Percentiles rank a stretch among this genome's conserved stretches.
phyloP scores from a whole-genome alignment of 2,113 vertebrate genomes.

The Gavia stellata region DNA sequence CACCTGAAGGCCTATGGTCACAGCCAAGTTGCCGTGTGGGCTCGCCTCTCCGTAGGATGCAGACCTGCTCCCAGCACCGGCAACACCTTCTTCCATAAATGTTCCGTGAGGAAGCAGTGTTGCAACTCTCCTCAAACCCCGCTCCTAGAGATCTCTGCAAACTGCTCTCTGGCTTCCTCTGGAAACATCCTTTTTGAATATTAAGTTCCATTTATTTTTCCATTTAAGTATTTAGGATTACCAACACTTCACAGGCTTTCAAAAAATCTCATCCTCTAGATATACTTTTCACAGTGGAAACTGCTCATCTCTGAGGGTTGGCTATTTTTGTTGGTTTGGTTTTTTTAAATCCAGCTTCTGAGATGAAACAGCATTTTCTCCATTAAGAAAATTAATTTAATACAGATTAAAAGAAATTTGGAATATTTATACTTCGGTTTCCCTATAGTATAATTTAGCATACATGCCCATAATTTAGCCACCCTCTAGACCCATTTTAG shows the following conservation, averaged over 20 bases:
- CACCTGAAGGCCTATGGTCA: not conserved
- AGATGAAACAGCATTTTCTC: not conserved
- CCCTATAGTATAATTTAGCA: not conserved
- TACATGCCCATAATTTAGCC: not conserved
- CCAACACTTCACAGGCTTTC: not conserved
- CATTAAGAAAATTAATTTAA: not conserved
- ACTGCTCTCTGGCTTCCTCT: not conserved
- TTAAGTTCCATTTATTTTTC: not conserved
- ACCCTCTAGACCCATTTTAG: not conserved
- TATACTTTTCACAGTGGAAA: not conserved
- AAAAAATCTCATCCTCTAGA: not conserved
- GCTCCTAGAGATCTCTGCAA: not conserved
- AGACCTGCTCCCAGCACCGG: not conserved
- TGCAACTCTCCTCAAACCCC: not conserved
- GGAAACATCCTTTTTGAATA: not conserved
- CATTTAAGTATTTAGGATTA: not conserved
- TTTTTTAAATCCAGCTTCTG: not conserved
- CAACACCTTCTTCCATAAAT: not conserved
- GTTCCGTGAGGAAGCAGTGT: not conserved
- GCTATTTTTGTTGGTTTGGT: not conserved
- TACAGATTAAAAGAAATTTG: not conserved
- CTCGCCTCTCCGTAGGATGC: not conserved
- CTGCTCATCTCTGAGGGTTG: not conserved
- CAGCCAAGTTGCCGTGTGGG: rapidly evolving
- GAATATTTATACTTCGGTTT: not conserved